Evolutionary conservation across 2,113 vertebrate genomes (phyloP), one percentile per base, ranked within the genome.

Genomic region (Dendropsophus ebraccatus): DNA sequence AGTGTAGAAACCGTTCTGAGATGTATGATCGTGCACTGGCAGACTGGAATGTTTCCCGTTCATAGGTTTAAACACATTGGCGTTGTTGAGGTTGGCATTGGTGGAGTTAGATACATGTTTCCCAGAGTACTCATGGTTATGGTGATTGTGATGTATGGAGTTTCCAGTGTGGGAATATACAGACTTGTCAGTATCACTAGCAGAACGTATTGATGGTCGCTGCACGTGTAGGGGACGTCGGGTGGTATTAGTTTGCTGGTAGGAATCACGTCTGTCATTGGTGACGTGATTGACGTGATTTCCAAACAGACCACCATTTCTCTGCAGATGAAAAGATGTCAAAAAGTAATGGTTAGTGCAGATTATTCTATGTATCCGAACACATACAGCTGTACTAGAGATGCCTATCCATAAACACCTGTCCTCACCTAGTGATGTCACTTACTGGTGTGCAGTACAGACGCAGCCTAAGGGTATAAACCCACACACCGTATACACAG

Each of bases 41-140:
- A 92, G 92, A 87, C 90, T 87, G 54, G 89, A n/a, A 87, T 95
- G 95, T 85, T 95, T 97, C 87, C 96, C 97, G 1, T 97, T 97
- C 90, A 95, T 94, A 87, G 96, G 91, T 92, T 96, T 97, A 92
- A 96, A 98, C 92, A 96, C 87, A 75, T 99, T 99, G 94, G 98
- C 98, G 84, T 99, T 99, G 95, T 99, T 99, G 92, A 99, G 96
- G 92, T 99, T 99, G 94, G 96, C 97, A 93, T 99, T 99, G 89
- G 97, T 98, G 90, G 97, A 98, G 89, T 97, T 99, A 82, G 97
- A 96, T 84, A 96, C 94, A 1, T 93, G 92, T 93, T 99, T 99
- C 91, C 95, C 95, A 88, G 96, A 90, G 25, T 96, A 96, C 93
- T 96, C 96, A 94, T 96, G 95, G 88, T 96, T 92, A 88, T 96